phyloP scores from a whole-genome alignment of 2,888 invertebrate genomes.

The Teinopalpus imperialis region DNA sequence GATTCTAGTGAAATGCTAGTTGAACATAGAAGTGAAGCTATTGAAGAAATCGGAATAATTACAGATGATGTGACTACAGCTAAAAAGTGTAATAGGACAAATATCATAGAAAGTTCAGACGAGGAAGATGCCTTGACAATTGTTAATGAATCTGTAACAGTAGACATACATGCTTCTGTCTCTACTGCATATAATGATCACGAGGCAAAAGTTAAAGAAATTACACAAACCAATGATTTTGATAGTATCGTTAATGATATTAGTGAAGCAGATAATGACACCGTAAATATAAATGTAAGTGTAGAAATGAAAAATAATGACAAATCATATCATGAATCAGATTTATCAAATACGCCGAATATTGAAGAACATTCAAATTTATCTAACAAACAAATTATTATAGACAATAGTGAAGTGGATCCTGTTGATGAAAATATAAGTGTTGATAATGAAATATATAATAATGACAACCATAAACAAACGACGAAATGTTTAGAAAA shows the following conservation, averaged over 20 bases:
- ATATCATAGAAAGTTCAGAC: constrained; percentile 42
- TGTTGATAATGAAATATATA: no score
- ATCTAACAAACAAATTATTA: no score
- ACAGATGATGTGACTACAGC: constrained; percentile 22
- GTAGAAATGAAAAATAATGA: neutral
- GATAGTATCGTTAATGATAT: no score
- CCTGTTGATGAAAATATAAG: no score
- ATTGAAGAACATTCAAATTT: no score
- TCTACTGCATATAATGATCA: constrained; percentile 2
- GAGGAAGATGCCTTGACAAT: constrained; percentile 34
- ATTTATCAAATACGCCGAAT: neutral
- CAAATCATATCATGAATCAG: neutral
- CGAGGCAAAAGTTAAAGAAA: constrained; percentile 14
- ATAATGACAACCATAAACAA: constrained; percentile 16
- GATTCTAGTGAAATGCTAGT: constrained; percentile 7
- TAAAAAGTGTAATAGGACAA: constrained; percentile 36
- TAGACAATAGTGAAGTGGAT: neutral
- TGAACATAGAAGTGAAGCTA: neutral
- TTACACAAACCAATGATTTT: constrained; percentile 16
- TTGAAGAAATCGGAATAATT: neutral
- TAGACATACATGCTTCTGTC: constrained; percentile 34
- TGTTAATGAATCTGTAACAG: constrained; percentile 35
- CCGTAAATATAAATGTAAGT: constrained; percentile 4
- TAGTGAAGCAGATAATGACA: constrained; percentile 19
- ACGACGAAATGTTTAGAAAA: neutral